Conservation (phyloP, 2,797 vertebrate genomes). For the Brachyrhaphis roseni region DNA sequence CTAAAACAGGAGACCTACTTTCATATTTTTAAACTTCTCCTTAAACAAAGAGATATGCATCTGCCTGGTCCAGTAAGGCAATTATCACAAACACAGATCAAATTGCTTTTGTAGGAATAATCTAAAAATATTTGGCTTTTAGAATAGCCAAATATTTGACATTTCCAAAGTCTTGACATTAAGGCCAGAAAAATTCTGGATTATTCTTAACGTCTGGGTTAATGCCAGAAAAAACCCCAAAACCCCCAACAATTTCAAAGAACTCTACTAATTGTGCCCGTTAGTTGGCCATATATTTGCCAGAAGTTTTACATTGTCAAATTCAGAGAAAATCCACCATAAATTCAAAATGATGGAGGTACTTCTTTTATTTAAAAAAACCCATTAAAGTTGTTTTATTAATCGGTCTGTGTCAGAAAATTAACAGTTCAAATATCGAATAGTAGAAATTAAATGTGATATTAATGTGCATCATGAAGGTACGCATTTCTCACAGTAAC, state of each 20-base stretch:
- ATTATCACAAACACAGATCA: slow-evolving; percentile 1
- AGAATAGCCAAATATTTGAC: too few species aligned
- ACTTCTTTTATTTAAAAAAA: background rate
- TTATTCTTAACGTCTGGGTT: background rate
- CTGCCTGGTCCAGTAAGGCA: background rate
- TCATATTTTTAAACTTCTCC: background rate
- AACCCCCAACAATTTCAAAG: too few species aligned
- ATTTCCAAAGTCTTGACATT: background rate
- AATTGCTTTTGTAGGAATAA: background rate
- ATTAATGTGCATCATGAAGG: background rate
- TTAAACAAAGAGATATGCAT: background rate
- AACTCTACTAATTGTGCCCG: background rate
- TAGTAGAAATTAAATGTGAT: too few species aligned
- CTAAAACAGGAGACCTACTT: background rate
- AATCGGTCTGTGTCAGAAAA: background rate
- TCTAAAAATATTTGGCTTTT: background rate
- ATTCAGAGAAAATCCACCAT: background rate
- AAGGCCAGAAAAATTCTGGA: background rate
- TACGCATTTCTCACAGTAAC: background rate
- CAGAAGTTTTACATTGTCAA: background rate
- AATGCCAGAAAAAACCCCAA: background rate
- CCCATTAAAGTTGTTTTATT: background rate
- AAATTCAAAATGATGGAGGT: background rate
- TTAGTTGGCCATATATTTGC: background rate
- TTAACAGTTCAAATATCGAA: background rate